Evolutionary conservation across 2,113 vertebrate species (phyloP), one percentile per base, ranked within the genome.

Genomic region (Aegotheles bennettii): DNA sequence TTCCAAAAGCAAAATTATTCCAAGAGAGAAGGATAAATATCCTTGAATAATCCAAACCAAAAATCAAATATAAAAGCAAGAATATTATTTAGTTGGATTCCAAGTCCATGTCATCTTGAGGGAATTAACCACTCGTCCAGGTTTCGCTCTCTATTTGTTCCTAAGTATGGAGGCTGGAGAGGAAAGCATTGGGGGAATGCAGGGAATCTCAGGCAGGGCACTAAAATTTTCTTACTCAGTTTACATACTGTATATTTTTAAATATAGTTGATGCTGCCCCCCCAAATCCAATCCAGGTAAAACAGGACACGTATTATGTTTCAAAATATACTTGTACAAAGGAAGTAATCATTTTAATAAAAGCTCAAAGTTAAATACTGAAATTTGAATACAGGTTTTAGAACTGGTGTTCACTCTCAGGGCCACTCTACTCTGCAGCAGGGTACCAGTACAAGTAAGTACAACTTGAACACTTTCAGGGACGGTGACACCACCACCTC

Each of bases 11-110:
- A 51, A 86, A 95, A 89, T 43, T 89, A 81, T 82, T 92, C 69
- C 73, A 92, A 78, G 77, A 78, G 53, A 68, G 42, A 83, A 92
- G 69, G 53, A 94, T 75, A 93, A 91, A 84, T 92, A 89, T 48
- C 76, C 38, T 67, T 53, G 16, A 89, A 89, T 82, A 92, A 84
- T 68, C 77, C 91, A 95, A 94, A 89, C 81, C 76, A 84, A 94
- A 85, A 89, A 65, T 38, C 23, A 68, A 90, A 89, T 84, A 60
- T 18, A 86, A 97, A 93, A 87, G 71, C 74, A 91, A 80, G 50
- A 65, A 17, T 47, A 68, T 63, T 51, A 82, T 86, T 70, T 87
- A 42, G 78, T 4, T 74, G 79, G 70, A 85, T 80, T 83, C 64
- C 68, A 88, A 67, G 38, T 48, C 54, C 51, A 33, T 70, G 43